Percentiles rank a stretch among this genome's conserved stretches.
These are phyloP conservation scores for Oenanthe melanoleuca DNA, from an alignment of 2,113 vertebrate species.

Conservation along the genomic window DNA sequence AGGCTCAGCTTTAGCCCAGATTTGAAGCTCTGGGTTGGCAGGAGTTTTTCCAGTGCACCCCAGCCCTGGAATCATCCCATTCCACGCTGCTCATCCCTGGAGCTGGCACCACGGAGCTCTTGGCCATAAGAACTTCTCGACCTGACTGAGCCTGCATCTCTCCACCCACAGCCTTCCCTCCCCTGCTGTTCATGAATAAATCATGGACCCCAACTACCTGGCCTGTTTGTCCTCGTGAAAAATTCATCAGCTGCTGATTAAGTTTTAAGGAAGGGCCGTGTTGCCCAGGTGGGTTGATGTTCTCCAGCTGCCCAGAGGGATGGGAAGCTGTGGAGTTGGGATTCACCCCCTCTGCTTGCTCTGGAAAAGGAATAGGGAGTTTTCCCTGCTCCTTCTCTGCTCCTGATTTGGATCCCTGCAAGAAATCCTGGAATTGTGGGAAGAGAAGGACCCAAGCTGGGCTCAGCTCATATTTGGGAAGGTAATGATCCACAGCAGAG, in stretches of 20 bases:
- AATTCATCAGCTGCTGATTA: constrained; percentile 64
- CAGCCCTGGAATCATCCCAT: not conserved
- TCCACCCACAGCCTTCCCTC: not conserved
- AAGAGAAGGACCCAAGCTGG: not conserved
- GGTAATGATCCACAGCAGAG: not conserved
- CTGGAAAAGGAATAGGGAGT: not conserved
- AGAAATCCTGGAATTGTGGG: not conserved
- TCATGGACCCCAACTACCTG: constrained; percentile 46
- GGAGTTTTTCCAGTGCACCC: not conserved
- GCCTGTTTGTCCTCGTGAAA: constrained; percentile 68
- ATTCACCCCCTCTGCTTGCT: not conserved
- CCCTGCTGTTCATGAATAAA: constrained; percentile 46
- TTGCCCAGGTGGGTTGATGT: not conserved
- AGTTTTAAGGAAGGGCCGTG: constrained; percentile 55
- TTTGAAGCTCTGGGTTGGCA: not conserved
- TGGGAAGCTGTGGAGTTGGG: rapidly evolving
- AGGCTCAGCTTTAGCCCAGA: not conserved
- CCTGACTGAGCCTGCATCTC: not conserved
- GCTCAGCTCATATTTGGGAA: not conserved
- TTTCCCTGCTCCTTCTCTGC: not conserved
- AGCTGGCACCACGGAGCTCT: rapidly evolving
- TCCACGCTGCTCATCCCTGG: rapidly evolving
- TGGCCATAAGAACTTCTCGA: not conserved
- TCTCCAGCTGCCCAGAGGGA: not conserved
- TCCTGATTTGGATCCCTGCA: not conserved